These are phyloP conservation scores for Pterocles burchelli DNA, from an alignment of 2,113 vertebrate genomes.

Conservation along the genomic window DNA sequence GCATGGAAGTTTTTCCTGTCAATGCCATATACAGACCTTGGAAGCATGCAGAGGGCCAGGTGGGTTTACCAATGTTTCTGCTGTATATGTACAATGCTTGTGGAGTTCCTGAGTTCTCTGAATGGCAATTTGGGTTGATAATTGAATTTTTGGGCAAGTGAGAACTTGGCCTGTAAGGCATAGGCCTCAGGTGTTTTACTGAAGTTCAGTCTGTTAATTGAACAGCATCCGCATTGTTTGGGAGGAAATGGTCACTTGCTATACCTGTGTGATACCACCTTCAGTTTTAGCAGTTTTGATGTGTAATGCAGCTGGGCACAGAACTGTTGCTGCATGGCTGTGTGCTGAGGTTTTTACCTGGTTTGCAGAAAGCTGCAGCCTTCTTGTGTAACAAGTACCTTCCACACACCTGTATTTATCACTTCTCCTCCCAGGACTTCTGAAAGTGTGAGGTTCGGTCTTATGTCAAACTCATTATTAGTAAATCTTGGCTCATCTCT, in stretches of 20 bases:
- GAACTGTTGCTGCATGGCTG: background rate
- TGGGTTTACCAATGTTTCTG: constrained; percentile 15
- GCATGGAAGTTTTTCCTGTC: constrained; percentile 95
- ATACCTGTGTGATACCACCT: fast-evolving
- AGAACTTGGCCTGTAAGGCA: background rate
- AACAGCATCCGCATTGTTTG: background rate
- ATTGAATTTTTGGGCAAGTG: background rate
- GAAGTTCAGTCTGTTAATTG: background rate
- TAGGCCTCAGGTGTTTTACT: background rate
- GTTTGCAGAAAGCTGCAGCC: background rate
- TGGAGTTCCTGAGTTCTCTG: background rate
- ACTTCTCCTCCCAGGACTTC: background rate
- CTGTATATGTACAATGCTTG: background rate
- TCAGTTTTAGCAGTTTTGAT: background rate
- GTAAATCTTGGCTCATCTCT: background rate
- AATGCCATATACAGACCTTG: constrained; percentile 97
- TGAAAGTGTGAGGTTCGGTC: background rate
- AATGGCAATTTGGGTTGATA: background rate
- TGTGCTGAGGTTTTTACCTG: background rate
- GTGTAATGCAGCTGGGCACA: background rate
- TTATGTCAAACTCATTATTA: fast-evolving
- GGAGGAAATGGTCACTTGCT: background rate
- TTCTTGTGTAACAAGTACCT: background rate
- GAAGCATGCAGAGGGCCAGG: constrained; percentile 99
- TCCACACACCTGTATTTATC: fast-evolving